These are phyloP conservation scores for Perodicticus potto DNA, from an alignment of 2,797 vertebrate genomes.

Conservation along the genomic window DNA sequence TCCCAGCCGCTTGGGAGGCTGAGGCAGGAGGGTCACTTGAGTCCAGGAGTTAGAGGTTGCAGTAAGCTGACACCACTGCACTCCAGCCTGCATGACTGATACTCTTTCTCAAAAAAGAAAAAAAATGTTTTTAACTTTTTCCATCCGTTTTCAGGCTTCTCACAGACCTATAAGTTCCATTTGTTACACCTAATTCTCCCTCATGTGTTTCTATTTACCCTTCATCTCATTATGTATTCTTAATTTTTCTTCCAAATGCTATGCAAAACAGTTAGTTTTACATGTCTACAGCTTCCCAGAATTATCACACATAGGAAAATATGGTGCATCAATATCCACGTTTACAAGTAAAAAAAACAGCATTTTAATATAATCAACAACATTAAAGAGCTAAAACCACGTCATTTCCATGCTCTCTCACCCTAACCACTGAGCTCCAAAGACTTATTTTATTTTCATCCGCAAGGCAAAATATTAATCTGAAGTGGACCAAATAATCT, in stretches of 20 bases:
- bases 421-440: neutral
- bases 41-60: too few species aligned
- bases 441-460: constrained; percentile 30
- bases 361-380: constrained; percentile 5
- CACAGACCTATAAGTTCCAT: neutral
- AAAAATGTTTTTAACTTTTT: neutral
- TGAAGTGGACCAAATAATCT: neutral
- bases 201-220: neutral
- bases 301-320: neutral
- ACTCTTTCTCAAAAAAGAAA: too few species aligned
- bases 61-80: too few species aligned
- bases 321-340: neutral
- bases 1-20: too few species aligned
- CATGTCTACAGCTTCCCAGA: neutral
- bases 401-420: neutral
- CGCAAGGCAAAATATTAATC: constrained; percentile 26
- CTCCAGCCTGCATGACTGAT: too few species aligned
- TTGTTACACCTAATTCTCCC: neutral
- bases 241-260: constrained; percentile 30
- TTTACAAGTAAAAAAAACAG: constrained; percentile 17
- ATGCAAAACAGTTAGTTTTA: neutral
- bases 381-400: constrained; percentile 20
- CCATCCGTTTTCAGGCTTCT: neutral
- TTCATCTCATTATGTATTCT: neutral
- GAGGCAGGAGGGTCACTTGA: too few species aligned